phyloP scores from a whole-genome alignment of 2,113 vertebrate species.

The Halichoerus grypus region DNA sequence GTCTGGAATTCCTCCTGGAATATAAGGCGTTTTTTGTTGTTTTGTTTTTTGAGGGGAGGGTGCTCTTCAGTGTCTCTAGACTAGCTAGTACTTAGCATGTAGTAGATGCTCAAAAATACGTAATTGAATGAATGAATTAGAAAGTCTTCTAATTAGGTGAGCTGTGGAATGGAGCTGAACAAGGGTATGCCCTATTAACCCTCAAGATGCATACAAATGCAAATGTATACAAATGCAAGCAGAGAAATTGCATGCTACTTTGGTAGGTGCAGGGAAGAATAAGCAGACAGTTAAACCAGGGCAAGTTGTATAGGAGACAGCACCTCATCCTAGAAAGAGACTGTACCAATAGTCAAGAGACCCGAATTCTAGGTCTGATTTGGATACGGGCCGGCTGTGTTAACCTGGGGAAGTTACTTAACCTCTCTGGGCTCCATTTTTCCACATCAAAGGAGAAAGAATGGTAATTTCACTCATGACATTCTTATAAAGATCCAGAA shows the following conservation, averaged over 20 bases:
- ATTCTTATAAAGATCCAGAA: neutral
- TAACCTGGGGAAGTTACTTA: neutral
- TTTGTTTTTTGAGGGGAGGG: neutral
- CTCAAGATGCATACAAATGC: neutral
- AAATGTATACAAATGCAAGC: neutral
- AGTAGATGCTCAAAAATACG: neutral
- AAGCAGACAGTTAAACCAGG: neutral
- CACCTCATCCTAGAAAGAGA: neutral
- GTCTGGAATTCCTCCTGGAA: conserved; percentile 29
- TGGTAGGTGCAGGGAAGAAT: neutral
- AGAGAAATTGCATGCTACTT: neutral
- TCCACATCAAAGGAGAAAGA: neutral
- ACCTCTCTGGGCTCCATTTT: neutral
- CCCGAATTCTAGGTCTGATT: neutral
- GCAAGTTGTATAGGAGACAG: neutral
- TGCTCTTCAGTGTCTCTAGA: neutral
- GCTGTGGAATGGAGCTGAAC: neutral
- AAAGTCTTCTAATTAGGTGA: conserved; percentile 6
- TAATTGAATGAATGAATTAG: neutral
- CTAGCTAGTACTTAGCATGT: neutral
- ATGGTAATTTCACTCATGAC: neutral
- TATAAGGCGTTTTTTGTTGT: neutral
- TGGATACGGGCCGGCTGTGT: neutral
- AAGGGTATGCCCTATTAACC: neutral
- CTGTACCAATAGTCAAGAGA: neutral